phyloP scores from a whole-genome alignment of 2,113 vertebrate genomes.

The Stegostoma tigrinum region DNA sequence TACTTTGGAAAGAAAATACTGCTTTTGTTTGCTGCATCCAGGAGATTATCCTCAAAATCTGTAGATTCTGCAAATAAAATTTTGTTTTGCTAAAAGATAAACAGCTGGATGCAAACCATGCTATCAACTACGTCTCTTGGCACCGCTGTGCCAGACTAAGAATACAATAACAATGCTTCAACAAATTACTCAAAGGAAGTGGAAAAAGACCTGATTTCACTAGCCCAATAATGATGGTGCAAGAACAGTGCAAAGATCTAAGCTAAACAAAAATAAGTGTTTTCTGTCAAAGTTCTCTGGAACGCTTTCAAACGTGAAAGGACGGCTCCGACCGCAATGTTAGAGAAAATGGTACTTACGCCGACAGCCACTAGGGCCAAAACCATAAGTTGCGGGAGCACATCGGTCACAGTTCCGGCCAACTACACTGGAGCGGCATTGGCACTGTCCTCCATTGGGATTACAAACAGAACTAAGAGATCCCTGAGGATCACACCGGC shows the following conservation, averaged over 20 bases:
- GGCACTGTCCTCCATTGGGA: conserved; percentile 82
- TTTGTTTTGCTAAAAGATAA: not conserved
- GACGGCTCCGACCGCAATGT: not conserved
- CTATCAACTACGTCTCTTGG: not conserved
- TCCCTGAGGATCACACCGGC: conserved; percentile 86
- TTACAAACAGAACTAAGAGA: conserved; percentile 86
- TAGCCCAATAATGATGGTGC: not conserved
- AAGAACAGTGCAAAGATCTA: not conserved
- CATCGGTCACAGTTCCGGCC: conserved; percentile 83
- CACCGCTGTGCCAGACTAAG: not conserved
- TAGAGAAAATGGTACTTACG: conserved; percentile 54
- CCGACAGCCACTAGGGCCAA: conserved; percentile 84
- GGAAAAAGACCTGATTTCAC: not conserved
- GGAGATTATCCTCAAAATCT: not conserved
- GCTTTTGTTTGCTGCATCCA: not conserved
- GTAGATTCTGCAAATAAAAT: not conserved
- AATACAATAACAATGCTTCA: not conserved
- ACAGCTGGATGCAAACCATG: not conserved
- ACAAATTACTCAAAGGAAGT: not conserved
- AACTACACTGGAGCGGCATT: conserved; percentile 77
- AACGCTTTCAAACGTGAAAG: not conserved
- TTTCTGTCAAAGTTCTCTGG: not conserved
- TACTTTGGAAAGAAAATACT: not conserved
- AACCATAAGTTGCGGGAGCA: conserved; percentile 78
- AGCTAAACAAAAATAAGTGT: not conserved